These are phyloP conservation scores for Crossaster papposus DNA, from an alignment of 53 echinoderm and acorn worm genomes.

Conservation along the genomic window DNA sequence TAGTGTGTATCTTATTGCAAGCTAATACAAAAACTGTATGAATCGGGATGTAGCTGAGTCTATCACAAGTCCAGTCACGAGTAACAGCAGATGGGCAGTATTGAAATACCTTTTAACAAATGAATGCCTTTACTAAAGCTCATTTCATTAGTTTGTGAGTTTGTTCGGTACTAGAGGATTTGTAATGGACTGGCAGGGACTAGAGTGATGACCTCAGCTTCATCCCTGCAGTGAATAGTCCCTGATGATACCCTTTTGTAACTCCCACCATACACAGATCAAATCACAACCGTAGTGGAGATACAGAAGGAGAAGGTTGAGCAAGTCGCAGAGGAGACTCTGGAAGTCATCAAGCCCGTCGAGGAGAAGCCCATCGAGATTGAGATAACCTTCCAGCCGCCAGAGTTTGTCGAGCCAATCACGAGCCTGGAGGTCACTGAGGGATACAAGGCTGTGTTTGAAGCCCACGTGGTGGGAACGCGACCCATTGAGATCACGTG, in stretches of 20 bases:
- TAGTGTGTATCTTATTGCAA: too few relatives aligned
- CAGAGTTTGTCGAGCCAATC: conserved; percentile 83
- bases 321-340: conserved; percentile 15
- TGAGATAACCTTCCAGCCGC: conserved; percentile 81
- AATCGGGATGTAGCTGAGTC: too few relatives aligned
- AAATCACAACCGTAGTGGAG: conserved; percentile 27
- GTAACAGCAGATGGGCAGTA: too few relatives aligned
- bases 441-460: conserved; percentile 80
- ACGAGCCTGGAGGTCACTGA: conserved; percentile 73
- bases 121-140: too few relatives aligned
- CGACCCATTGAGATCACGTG: conserved; percentile 90
- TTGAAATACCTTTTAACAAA: too few relatives aligned
- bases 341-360: conserved; percentile 65
- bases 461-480: conserved; percentile 78
- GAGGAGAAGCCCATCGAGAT: conserved; percentile 71
- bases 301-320: conserved; percentile 29
- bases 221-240: background rate
- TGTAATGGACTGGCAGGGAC: too few relatives aligned
- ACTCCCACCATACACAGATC: background rate
- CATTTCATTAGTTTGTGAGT: too few relatives aligned
- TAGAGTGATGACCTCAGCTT: background rate
- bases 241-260: background rate
- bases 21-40: too few relatives aligned
- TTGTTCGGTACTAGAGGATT: too few relatives aligned
- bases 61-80: too few relatives aligned